Conservation (phyloP, 2,113 vertebrate species). For the Aspidoscelis tigris region DNA sequence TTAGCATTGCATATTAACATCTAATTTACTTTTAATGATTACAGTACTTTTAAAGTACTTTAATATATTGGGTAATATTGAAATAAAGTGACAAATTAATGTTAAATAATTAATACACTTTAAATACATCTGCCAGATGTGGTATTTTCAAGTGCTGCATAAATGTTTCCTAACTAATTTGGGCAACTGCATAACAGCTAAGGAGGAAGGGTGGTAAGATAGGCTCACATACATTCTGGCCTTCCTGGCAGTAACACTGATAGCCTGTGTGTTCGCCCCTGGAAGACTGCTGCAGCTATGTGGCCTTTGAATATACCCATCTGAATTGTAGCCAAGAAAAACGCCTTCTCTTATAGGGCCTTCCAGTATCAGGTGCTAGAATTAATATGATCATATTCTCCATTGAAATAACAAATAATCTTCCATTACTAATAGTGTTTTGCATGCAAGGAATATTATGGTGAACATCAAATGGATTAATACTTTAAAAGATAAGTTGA, state of each 20-base stretch:
- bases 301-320: too few species aligned
- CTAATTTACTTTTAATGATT: slow-evolving; percentile 14
- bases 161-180: slow-evolving; percentile 27
- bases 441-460: slow-evolving; percentile 29
- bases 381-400: not conserved
- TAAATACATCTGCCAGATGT: not conserved
- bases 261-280: too few species aligned
- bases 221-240: not conserved
- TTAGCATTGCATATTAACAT: not conserved
- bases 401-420: not conserved
- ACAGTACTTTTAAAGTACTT: not conserved
- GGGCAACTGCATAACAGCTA: not conserved
- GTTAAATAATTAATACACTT: slow-evolving; percentile 18
- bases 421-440: slow-evolving; percentile 22
- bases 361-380: slow-evolving; percentile 21
- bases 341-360: not conserved
- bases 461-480: slow-evolving; percentile 1
- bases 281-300: too few species aligned
- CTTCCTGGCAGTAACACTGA: too few species aligned
- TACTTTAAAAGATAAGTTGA: not conserved
- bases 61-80: slow-evolving; percentile 6
- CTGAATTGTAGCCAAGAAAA: too few species aligned
- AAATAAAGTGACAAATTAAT: slow-evolving; percentile 18
- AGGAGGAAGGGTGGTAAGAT: not conserved
- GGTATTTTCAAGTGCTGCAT: slow-evolving; percentile 9